Evolutionary conservation across 1,140 invertebrate genomes (phyloP).

Genomic region (Rhyzopertha dominica): DNA sequence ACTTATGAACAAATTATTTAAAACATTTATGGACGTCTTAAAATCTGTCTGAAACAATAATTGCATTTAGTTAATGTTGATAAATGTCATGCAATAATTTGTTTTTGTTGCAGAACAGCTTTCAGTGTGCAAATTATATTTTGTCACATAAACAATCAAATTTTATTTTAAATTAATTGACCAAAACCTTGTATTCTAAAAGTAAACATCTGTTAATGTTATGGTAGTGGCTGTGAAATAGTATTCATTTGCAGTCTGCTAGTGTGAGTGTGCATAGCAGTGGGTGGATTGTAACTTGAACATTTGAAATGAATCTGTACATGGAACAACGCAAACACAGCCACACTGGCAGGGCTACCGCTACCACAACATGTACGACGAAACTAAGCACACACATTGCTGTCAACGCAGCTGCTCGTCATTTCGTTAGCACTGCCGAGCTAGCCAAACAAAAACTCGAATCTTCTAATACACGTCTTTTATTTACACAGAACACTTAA

Average conservation of each 20-base stretch:
- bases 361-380: slow-evolving; percentile 43
- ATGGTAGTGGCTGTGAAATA: slow-evolving; percentile 39
- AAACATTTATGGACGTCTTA: no score
- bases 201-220: slow-evolving; percentile 25
- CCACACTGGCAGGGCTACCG: slow-evolving; percentile 46
- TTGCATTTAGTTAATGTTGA: no score
- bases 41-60: no score
- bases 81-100: no score
- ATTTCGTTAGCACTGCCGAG: no score
- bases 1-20: no score
- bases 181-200: neutral
- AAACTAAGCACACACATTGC: slow-evolving; percentile 10
- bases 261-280: slow-evolving; percentile 43
- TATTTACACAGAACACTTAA: no score
- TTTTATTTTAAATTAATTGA: neutral
- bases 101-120: no score
- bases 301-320: slow-evolving; percentile 26
- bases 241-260: slow-evolving; percentile 37
- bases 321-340: slow-evolving; percentile 45
- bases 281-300: slow-evolving; percentile 24
- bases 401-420: no score
- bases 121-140: neutral
- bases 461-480: no score
- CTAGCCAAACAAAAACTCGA: no score
- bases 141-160: neutral